Percentiles rank a stretch among this genome's conserved stretches.
Conservation (phyloP, 2,113 vertebrate genomes). For the Tragelaphus scriptus region DNA sequence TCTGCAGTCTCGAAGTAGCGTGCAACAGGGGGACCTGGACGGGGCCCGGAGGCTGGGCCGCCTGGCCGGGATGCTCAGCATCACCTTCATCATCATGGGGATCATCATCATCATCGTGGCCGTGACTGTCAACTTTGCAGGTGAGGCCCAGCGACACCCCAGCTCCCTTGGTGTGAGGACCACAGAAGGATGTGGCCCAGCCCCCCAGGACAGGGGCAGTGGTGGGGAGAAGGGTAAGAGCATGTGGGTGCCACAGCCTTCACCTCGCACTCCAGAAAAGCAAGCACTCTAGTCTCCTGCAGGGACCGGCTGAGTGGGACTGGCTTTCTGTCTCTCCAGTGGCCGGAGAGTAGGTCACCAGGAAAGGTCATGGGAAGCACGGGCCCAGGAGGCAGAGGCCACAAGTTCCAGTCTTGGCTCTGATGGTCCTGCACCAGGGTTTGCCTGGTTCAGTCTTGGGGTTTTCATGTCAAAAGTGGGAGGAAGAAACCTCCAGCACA, state of each 20-base stretch:
- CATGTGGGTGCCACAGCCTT: neutral
- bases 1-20: constrained; percentile 87
- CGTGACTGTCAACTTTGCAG: constrained; percentile 80
- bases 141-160: constrained; percentile 68
- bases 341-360: neutral
- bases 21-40: constrained; percentile 87
- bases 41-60: constrained; percentile 88
- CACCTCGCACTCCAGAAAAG: neutral
- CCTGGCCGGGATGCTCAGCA: constrained; percentile 87
- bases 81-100: constrained; percentile 87
- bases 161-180: neutral
- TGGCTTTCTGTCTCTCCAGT: neutral
- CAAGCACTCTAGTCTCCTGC: neutral
- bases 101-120: constrained; percentile 85
- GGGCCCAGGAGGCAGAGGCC: neutral
- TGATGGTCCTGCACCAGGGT: neutral
- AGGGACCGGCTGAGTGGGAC: neutral
- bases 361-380: neutral
- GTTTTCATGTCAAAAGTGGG: neutral
- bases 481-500: neutral
- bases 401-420: neutral
- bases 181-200: accelerated
- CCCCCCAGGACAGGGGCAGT: accelerated
- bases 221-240: neutral
- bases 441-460: neutral